Conservation (phyloP, 2,888 invertebrate species). For the Pyrocoelia pectoralis region DNA sequence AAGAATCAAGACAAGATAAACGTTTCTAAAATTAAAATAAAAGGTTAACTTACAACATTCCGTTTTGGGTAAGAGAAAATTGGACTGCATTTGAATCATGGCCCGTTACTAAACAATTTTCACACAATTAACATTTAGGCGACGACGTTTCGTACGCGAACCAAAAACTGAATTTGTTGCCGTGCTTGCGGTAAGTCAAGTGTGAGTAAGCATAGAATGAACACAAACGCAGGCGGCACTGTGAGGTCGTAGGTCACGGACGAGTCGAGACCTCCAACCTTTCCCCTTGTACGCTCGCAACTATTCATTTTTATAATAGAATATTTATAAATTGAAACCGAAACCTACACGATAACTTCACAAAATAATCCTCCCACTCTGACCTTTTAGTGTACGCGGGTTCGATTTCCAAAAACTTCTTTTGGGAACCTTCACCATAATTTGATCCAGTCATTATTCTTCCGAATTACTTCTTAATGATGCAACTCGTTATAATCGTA, state of each 20-base stretch:
- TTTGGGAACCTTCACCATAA: too few species aligned
- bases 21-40: constrained; percentile 16
- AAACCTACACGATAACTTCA: constrained; percentile 28
- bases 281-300: constrained; percentile 35
- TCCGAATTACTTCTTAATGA: constrained; percentile 21
- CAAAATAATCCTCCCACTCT: constrained; percentile 15
- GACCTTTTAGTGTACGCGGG: too few species aligned
- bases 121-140: not conserved
- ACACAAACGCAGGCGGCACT: constrained; percentile 38
- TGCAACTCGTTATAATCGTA: constrained; percentile 31
- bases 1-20: too few species aligned
- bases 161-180: constrained; percentile 10
- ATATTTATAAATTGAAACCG: constrained; percentile 31
- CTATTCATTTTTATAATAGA: constrained; percentile 34
- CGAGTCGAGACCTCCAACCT: constrained; percentile 43
- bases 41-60: constrained; percentile 45
- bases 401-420: too few species aligned
- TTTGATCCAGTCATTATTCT: too few species aligned
- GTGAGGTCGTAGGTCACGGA: constrained; percentile 42
- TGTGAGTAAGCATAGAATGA: constrained; percentile 35
- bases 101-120: not conserved
- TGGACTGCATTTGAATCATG: constrained; percentile 17
- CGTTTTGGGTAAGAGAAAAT: not conserved
- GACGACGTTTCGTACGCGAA: not conserved
- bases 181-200: constrained; percentile 14